Evolutionary conservation across 2,797 vertebrate species (phyloP).

Genomic region (Monodelphis domestica): DNA sequence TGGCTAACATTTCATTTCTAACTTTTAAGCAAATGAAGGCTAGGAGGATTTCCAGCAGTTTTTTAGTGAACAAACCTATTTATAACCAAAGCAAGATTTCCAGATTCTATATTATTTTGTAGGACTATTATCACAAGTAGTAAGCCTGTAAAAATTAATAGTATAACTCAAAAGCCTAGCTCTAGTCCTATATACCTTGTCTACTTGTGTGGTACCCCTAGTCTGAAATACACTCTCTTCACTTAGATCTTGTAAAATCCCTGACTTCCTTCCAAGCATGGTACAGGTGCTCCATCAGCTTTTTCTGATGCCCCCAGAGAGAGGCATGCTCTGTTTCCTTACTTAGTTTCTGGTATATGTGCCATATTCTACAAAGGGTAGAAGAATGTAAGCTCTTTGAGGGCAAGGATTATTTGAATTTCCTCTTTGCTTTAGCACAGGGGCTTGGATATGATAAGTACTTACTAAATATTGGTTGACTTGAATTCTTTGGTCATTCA

Average conservation of each 20-base stretch:
- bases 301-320: neutral
- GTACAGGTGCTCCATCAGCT: neutral
- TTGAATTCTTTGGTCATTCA: neutral
- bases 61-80: slow-evolving; percentile 23
- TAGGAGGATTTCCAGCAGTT: slow-evolving; percentile 43
- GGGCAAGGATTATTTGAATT: neutral
- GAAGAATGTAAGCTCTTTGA: neutral
- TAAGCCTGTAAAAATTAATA: slow-evolving; percentile 47
- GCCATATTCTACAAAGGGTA: neutral
- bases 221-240: neutral
- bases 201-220: neutral
- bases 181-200: neutral
- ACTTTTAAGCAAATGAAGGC: slow-evolving; percentile 44
- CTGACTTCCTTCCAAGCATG: neutral
- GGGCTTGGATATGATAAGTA: neutral
- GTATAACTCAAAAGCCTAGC: slow-evolving; percentile 23
- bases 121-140: slow-evolving; percentile 30
- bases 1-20: slow-evolving; percentile 44
- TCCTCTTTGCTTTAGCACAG: neutral
- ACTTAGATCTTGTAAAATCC: neutral
- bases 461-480: neutral
- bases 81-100: slow-evolving; percentile 54
- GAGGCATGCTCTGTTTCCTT: neutral
- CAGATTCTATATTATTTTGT: slow-evolving; percentile 40
- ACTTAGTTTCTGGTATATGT: neutral